Conservation (phyloP, 2,797 vertebrate genomes). For the Bovichtus variegatus region DNA sequence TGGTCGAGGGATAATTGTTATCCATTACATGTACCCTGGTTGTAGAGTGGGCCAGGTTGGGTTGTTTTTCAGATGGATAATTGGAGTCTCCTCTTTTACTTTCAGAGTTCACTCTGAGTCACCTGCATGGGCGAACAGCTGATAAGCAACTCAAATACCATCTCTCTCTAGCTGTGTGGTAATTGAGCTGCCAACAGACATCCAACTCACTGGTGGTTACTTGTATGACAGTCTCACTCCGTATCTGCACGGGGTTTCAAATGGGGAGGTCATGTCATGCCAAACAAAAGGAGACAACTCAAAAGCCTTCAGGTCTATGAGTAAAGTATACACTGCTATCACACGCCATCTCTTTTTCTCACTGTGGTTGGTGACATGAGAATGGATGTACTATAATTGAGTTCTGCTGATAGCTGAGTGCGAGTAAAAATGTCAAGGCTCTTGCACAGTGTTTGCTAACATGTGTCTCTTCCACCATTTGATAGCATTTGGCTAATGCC, state of each 20-base stretch:
- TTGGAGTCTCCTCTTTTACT: slow-evolving; percentile 56
- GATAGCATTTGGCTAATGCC: slow-evolving; percentile 16
- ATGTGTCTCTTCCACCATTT: slow-evolving; percentile 23
- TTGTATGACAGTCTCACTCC: slow-evolving; percentile 48
- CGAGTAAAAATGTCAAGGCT: slow-evolving; percentile 31
- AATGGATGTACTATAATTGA: slow-evolving; percentile 46
- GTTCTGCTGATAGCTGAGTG: slow-evolving; percentile 25
- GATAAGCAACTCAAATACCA: slow-evolving; percentile 61
- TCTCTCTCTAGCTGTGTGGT: slow-evolving; percentile 55
- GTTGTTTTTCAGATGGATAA: slow-evolving; percentile 70
- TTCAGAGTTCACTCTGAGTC: slow-evolving; percentile 64
- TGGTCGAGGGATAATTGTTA: slow-evolving; percentile 47
- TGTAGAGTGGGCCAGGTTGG: slow-evolving; percentile 44
- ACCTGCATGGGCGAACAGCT: slow-evolving; percentile 65
- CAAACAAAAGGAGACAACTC: slow-evolving; percentile 63
- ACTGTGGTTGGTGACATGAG: slow-evolving; percentile 32
- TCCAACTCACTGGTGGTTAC: slow-evolving; percentile 46
- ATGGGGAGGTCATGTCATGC: slow-evolving; percentile 53
- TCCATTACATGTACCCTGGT: slow-evolving; percentile 37
- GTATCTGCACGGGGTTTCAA: slow-evolving; percentile 40
- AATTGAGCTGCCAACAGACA: slow-evolving; percentile 73
- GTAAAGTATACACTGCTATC: slow-evolving; percentile 41
- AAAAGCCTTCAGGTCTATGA: slow-evolving; percentile 36
- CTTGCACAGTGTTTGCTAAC: slow-evolving; percentile 33
- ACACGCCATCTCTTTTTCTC: slow-evolving; percentile 41